Base-by-base conservation (phyloP, 2,888 invertebrate species). In the Stenichneumon culpator region DNA sequence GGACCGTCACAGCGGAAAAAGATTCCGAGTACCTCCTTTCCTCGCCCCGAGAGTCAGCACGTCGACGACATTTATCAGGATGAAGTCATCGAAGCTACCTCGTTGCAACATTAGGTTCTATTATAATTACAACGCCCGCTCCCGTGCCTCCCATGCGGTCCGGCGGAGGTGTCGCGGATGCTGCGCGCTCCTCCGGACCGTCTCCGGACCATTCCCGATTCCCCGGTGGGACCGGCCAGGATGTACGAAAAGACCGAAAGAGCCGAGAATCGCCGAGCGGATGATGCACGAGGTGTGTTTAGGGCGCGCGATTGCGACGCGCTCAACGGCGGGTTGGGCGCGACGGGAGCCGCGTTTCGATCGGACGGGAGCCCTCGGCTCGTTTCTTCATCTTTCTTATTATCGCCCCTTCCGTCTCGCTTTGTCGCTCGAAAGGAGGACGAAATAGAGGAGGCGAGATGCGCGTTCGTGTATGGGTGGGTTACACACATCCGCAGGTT, bases 271-370 rank as follows among this genome's bases (percentile, higher is more conserved):
- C 63, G 47, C 25, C 72, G 67, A 73, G 80, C 25, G 78, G 83
- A 84, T 93, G 94, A 94, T 93, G 91, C 93, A 93, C 92, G 94
- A 94, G 93, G 94, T 94, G 94, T 93, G 93, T 94, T 93, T 93
- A 93, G 92, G 92, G 39, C 91, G 93, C 91, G 93, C 91, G 93
- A 93, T 92, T 92, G 92, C 92, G 93, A 93, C 91, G 92, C 89
- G 91, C 88, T 88, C 85, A 77, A 77, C 93, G 91, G 93, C 93
- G 91, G 93, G 93, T 92, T 90, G 91, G 28, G 32, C 63, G 63
- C 93, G 91, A 93, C 93, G 91, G 93, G 93, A 93, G 94, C 93
- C 91, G 92, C 25, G 22, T 57, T 91, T 93, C 90, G 89, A 90
- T 88, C 89, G 80, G 82, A 79, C 85, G 74, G 72, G 73, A 82